Evolutionary conservation across 2,888 invertebrate species (phyloP).

Genomic region (Polymixis flavicincta): DNA sequence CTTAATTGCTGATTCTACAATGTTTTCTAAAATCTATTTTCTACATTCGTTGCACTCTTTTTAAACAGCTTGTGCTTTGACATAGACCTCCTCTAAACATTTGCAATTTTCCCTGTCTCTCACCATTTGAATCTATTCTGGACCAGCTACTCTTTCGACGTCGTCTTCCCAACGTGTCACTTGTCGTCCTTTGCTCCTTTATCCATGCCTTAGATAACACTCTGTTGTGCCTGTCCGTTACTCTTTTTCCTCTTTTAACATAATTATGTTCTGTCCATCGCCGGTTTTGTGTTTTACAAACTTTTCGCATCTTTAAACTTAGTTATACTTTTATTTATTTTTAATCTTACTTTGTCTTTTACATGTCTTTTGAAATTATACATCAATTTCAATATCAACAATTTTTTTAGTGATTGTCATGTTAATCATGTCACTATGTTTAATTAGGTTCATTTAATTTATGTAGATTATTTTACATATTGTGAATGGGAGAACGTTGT

Average conservation of each 20-base stretch:
- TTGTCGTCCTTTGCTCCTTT: not conserved
- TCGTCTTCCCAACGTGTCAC: not conserved
- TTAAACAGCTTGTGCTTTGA: not conserved
- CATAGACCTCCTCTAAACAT: not conserved
- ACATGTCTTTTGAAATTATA: no score
- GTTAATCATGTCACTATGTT: no score
- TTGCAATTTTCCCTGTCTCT: not conserved
- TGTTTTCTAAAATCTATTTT: not conserved
- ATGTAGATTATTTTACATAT: no score
- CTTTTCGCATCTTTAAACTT: not conserved
- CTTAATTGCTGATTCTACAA: not conserved
- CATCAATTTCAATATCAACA: no score
- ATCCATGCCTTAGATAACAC: not conserved
- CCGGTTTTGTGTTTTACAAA: not conserved
- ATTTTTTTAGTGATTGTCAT: no score
- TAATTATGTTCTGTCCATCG: no score
- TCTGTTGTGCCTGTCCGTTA: not conserved
- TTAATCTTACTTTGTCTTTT: no score
- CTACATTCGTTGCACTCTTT: not conserved
- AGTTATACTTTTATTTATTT: no score
- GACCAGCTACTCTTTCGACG: not conserved
- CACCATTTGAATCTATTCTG: not conserved
- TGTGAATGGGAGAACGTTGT: no score
- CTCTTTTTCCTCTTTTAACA: not conserved
- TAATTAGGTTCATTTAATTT: no score